phyloP scores from a whole-genome alignment of 1,140 invertebrate species.

The Meteorus sp. region DNA sequence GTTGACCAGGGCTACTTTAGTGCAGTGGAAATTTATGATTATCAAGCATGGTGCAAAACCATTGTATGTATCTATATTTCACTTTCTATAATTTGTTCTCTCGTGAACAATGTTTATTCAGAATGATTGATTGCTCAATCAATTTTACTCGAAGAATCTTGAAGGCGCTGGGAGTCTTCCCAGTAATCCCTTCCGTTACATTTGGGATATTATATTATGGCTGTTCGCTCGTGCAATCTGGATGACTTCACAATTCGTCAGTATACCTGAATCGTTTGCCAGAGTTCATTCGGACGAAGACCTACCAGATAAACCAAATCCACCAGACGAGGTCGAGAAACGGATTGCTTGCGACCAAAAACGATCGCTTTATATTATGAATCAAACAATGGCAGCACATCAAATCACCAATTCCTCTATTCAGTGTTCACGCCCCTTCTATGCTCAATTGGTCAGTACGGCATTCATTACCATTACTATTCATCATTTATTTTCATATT shows the following conservation, averaged over 20 bases:
- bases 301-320: slow-evolving; percentile 47
- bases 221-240: slow-evolving; percentile 41
- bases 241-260: slow-evolving; percentile 42
- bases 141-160: slow-evolving; percentile 33
- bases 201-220: slow-evolving; percentile 44
- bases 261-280: slow-evolving; percentile 41
- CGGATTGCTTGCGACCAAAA: slow-evolving; percentile 67
- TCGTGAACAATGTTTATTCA: background rate
- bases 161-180: slow-evolving; percentile 38
- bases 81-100: too few species aligned
- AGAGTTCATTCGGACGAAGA: slow-evolving; percentile 46
- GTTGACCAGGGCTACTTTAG: slow-evolving; percentile 74
- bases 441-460: slow-evolving; percentile 45
- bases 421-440: slow-evolving; percentile 48
- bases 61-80: slow-evolving; percentile 38
- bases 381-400: slow-evolving; percentile 58
- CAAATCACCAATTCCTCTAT: slow-evolving; percentile 40
- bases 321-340: slow-evolving; percentile 44
- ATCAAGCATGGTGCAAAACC: slow-evolving; percentile 75
- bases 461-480: background rate
- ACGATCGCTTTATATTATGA: slow-evolving; percentile 68
- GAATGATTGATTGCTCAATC: background rate
- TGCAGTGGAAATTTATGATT: slow-evolving; percentile 79
- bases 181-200: slow-evolving; percentile 41
- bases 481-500: background rate